phyloP scores from a whole-genome alignment of 2,888 invertebrate genomes.

The Cheilosia pagana region DNA sequence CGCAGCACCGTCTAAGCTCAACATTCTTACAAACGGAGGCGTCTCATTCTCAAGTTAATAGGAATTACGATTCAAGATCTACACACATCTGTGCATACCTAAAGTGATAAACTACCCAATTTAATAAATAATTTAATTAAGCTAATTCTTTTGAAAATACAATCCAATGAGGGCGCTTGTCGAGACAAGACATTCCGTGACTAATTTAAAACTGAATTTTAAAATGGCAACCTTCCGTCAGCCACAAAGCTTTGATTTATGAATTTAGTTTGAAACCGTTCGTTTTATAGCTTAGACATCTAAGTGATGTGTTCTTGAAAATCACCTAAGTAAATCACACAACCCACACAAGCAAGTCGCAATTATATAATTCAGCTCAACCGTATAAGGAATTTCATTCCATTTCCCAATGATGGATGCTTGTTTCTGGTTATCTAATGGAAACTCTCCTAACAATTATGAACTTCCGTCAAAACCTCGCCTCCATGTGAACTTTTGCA shows the following conservation, averaged over 20 bases:
- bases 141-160: neutral
- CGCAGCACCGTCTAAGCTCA: no score
- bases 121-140: neutral
- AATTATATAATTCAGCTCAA: constrained; percentile 60
- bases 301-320: constrained; percentile 32
- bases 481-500: constrained; percentile 24
- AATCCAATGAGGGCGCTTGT: neutral
- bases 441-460: constrained; percentile 54
- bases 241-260: constrained; percentile 21
- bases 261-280: constrained; percentile 10
- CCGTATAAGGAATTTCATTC: constrained; percentile 61
- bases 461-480: constrained; percentile 67
- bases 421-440: constrained; percentile 46
- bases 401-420: constrained; percentile 58
- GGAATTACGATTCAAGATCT: neutral
- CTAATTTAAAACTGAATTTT: neutral
- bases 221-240: neutral
- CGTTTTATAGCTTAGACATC: neutral
- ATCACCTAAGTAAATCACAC: constrained; percentile 61
- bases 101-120: constrained; percentile 13
- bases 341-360: constrained; percentile 45
- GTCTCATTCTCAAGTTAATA: no score
- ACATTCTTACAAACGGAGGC: no score
- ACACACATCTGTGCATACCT: neutral
- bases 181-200: constrained; percentile 1